Evolutionary conservation across 1,140 invertebrate species (phyloP), one percentile per base, ranked within the genome.

Genomic region (Zophobas morio): DNA sequence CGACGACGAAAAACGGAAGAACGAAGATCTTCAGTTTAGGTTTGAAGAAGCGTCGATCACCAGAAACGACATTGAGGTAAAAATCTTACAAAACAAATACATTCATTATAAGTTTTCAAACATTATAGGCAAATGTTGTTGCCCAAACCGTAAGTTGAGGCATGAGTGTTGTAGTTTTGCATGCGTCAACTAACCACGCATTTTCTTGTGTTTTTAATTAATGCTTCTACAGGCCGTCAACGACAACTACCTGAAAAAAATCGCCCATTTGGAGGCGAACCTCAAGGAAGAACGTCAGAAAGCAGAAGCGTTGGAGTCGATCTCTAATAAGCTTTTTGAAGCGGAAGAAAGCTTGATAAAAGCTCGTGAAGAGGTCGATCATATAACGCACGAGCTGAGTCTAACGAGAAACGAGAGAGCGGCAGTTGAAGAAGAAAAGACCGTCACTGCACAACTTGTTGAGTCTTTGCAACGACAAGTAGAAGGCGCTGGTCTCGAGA

Each of bases 1-100:
- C 78, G 95, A 96, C 78, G 95, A 97, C 81, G 95, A 97, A 82
- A 92, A 90, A 83, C 92, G 94, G 82, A 96, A 96, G 87, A 90
- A 94, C 6, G 97, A 99, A 88, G 97, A 99, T 86, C 88, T 98
- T 56, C 91, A 96, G 84, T 98, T 98, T 84, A 91, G 94, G 47
- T 93, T 96, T 77, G 96, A 98, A 88, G 97, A 98, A 86, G 95
- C 96, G 82, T 93, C 90, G 37, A 91, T 96, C 80, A 89, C 88
- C 82, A 94, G 93, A 87, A 90, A 91, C 82, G 94, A 95, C 84
- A 89, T 96, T 85, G 93, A 96, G 91, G 95, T 96, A 89, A 86
- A 66, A 33, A 4, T 8, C 4, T 53, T 2, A 36, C 35, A 36
- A 37, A n/a, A 33, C 8, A 36, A 4, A 37, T 36, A 37, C 70